These are phyloP conservation scores for Stenodera caucasica DNA, from an alignment of 2,888 invertebrate species.

Conservation along the genomic window DNA sequence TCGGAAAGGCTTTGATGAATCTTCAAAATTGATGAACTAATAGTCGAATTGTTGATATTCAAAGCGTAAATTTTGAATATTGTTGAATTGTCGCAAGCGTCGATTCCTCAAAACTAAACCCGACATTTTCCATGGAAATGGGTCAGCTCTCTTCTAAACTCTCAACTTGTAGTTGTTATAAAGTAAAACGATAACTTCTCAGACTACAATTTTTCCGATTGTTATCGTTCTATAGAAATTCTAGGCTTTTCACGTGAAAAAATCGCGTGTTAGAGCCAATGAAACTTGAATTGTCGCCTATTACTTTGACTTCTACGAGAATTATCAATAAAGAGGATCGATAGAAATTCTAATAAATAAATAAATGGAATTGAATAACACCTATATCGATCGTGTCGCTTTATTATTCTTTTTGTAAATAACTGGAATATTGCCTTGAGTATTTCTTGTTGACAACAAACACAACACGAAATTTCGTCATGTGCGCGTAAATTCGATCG, in stretches of 20 bases:
- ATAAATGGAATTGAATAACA: not conserved
- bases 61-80: too few relatives aligned
- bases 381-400: not conserved
- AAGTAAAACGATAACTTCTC: not conserved
- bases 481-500: not conserved
- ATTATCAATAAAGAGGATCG: not conserved
- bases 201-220: not conserved
- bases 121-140: not conserved
- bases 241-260: not conserved
- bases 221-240: not conserved
- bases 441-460: not conserved
- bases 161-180: not conserved
- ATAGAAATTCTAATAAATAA: not conserved
- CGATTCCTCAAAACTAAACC: not conserved
- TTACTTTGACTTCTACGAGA: too few relatives aligned
- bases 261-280: not conserved
- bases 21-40: too few relatives aligned
- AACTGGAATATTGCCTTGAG: not conserved
- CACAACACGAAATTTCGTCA: not conserved
- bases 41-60: not conserved
- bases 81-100: too few relatives aligned
- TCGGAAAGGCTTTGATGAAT: too few relatives aligned
- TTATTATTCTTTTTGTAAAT: constrained; percentile 4
- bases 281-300: not conserved
- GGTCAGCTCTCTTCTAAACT: not conserved